Evolutionary conservation across 2,888 invertebrate genomes (phyloP), one percentile per base, ranked within the genome.

Genomic region (Mythimna loreyi): DNA sequence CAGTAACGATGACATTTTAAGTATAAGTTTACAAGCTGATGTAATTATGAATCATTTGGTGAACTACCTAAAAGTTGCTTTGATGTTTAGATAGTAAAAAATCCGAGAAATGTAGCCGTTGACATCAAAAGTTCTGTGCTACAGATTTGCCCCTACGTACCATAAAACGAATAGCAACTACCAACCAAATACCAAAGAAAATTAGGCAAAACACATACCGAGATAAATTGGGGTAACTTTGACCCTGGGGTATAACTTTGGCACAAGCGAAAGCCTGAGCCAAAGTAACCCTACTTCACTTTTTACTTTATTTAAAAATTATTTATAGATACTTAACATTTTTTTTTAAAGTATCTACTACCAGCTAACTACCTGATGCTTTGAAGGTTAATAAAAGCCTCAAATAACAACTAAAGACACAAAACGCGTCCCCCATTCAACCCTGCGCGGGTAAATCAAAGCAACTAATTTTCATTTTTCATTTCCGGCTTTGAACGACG

Each of bases 11-110:
- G 65, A 74, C 64, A 74, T 61, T 77, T 78, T 77, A 47, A 80
- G 72, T 72, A 47, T 63, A 65, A 52, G 21, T 79, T 79, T 67
- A 82, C 69, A 64, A 75, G 58, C 40, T 68, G 60, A 67, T 19
- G 72, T 79, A 61, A 75, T 70, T 75, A 72, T 64, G 21, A 67
- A 59, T 62, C 72, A 68, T 81, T 79, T 36, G 43, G 63, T 40
- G 66, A 67, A 67, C 52, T 66, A 77, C 47, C 53, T 59, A 64
- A 62, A 60, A 58, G 13, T 11, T 33, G 33, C 72, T 82, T 80
- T 80, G 80, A 82, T 69, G 75, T 79, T 67, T 21, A 45, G 21
- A 53, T 67, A 57, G 57, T 67, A 30, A 61, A 78, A 64, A 66
- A 61, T 50, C 65, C 36, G 56, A 47, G 30, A 62, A 52, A 62